phyloP scores from a whole-genome alignment of 2,797 vertebrate species.

The Acanthurus leucopareius region DNA sequence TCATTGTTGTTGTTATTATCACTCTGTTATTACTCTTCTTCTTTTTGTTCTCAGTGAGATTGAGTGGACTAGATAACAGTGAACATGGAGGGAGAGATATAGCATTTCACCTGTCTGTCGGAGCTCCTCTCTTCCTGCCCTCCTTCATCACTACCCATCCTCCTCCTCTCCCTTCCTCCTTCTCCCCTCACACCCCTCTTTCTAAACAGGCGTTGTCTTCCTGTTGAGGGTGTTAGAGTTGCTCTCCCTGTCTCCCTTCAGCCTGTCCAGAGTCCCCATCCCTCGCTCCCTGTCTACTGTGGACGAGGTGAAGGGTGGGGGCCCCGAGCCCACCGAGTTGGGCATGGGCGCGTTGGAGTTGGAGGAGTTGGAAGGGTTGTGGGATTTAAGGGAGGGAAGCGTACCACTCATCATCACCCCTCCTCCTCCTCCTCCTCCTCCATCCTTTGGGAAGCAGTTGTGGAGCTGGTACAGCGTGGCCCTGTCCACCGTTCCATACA shows the following conservation, averaged over 20 bases:
- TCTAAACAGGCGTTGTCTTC: slow-evolving; percentile 92
- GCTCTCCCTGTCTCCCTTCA: slow-evolving; percentile 88
- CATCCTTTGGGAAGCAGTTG: slow-evolving; percentile 94
- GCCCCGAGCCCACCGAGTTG: slow-evolving; percentile 86
- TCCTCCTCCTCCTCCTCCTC: slow-evolving; percentile 68
- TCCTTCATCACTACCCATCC: slow-evolving; percentile 27
- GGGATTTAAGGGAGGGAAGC: slow-evolving; percentile 88
- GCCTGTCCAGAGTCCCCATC: slow-evolving; percentile 88
- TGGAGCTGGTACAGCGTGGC: slow-evolving; percentile 93
- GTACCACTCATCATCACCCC: slow-evolving; percentile 88
- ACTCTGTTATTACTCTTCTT: slow-evolving; percentile 80
- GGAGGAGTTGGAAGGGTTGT: slow-evolving; percentile 89
- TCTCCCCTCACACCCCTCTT: slow-evolving; percentile 14
- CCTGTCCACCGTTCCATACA: slow-evolving; percentile 86
- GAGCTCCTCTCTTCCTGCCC: slow-evolving; percentile 34
- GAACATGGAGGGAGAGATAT: slow-evolving; percentile 75
- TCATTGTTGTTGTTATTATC: slow-evolving; percentile 88
- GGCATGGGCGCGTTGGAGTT: slow-evolving; percentile 85
- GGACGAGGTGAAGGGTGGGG: slow-evolving; percentile 87
- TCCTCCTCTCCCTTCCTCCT: slow-evolving; percentile 38
- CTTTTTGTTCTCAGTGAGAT: slow-evolving; percentile 72
- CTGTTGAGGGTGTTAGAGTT: slow-evolving; percentile 96
- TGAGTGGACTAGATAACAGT: slow-evolving; percentile 76
- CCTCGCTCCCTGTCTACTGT: slow-evolving; percentile 86
- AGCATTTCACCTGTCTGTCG: slow-evolving; percentile 38